A percentile compares a stretch with the other conserved stretches of the same genome.
These are phyloP conservation scores for Macrobrachium rosenbergii DNA, from an alignment of 1,140 invertebrate genomes.

Conservation along the genomic window DNA sequence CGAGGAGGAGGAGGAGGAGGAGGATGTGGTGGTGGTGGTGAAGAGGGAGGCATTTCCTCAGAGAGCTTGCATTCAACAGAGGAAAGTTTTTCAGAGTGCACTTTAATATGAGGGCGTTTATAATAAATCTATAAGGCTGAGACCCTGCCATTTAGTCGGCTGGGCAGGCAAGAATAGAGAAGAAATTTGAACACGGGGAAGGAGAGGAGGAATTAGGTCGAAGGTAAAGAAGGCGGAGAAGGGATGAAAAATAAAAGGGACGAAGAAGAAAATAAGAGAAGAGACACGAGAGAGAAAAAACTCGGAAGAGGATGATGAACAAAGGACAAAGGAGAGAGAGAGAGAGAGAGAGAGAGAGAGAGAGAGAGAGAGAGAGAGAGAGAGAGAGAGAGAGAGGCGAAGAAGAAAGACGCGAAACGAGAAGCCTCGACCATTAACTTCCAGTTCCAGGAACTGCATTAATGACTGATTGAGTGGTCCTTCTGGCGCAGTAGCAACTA, in stretches of 20 bases:
- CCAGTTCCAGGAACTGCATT: background rate
- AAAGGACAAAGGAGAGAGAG: background rate
- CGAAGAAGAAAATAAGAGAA: too few species aligned
- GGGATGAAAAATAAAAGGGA: too few species aligned
- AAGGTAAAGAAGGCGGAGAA: background rate
- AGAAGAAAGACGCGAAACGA: background rate
- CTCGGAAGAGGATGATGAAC: background rate
- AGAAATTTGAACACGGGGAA: too few species aligned
- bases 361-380: background rate
- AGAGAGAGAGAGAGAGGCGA: background rate
- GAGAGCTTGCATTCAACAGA: constrained; percentile 38
- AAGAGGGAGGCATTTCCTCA: constrained; percentile 2
- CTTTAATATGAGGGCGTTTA: constrained; percentile 33
- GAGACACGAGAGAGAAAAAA: background rate
- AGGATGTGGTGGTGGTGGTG: background rate
- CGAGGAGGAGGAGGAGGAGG: background rate
- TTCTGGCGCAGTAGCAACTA: too few species aligned
- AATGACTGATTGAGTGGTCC: too few species aligned
- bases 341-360: background rate
- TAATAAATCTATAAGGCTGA: constrained; percentile 39
- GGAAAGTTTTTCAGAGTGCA: constrained; percentile 8
- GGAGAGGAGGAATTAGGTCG: background rate
- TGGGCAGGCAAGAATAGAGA: background rate
- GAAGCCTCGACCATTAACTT: background rate
- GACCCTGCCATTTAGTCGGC: background rate